Evolutionary conservation across 2,888 invertebrate species (phyloP), one percentile per base, ranked within the genome.

Genomic region (Caenorhabditis drosophilae): DNA sequence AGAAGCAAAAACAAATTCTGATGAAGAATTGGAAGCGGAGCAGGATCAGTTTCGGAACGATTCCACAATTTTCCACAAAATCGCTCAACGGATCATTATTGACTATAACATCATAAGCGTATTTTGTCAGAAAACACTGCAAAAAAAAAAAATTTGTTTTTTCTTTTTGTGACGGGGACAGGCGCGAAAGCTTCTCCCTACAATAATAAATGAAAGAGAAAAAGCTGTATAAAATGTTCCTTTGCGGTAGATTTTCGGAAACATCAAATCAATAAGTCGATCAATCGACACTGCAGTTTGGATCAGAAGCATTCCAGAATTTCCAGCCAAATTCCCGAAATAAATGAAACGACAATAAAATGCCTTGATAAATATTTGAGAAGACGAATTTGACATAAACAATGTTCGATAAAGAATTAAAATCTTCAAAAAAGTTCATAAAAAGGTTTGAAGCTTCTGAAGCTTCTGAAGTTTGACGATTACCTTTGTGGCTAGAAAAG

Each of bases 211-310:
- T n/a, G n/a, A n/a, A n/a, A n/a, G n/a, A n/a, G n/a, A n/a, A n/a
- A n/a, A n/a, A n/a, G n/a, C n/a, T n/a, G n/a, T n/a, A n/a, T n/a
- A n/a, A n/a, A n/a, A n/a, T n/a, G n/a, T n/a, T n/a, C n/a, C n/a
- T 18, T 12, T 40, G 12, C 20, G 7, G 16, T 16, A 12, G 18
- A 4, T n/a, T 36, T 9, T 36, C 40, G n/a, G 6, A 40, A 40
- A 12, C 20, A 42, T 23, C 2, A 52, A 52, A 1, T 46, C 55
- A 1, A 56, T 7, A 23, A 57, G 25, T 18, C 55, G 22, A 9
- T 62, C 62, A 25, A 62, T 44, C 4, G 56, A 52, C 56, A 62
- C 57, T 23, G 62, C 62, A 4, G 52, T 44, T 40, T 62, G 62
- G 11, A 57, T 62, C 15, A 62, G 31, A 25, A 52, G 46, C 52